Percentiles rank a stretch among this genome's conserved stretches.
Conservation (phyloP, 2,888 invertebrate genomes). For the Drosophila merina region DNA sequence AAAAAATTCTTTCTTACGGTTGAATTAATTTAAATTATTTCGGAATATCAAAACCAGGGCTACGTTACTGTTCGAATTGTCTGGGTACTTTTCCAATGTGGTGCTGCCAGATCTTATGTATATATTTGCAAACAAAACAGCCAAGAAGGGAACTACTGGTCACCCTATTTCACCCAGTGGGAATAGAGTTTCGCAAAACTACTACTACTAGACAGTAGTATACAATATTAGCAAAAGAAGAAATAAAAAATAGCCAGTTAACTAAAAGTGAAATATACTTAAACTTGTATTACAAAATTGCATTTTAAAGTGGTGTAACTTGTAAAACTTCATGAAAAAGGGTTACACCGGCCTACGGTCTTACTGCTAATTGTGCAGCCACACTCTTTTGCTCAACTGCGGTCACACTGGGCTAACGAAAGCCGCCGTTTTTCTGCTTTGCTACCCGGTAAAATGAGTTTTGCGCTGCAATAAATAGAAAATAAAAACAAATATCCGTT, state of each 20-base stretch:
- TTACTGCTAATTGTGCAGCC: background rate
- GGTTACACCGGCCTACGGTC: background rate
- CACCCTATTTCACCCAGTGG: too few species aligned
- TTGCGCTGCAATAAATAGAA: slow-evolving; percentile 69
- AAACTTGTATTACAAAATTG: background rate
- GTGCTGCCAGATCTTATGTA: background rate
- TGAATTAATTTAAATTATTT: too few species aligned
- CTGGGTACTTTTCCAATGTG: background rate
- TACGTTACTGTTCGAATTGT: background rate
- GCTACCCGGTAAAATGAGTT: slow-evolving; percentile 70
- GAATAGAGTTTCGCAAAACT: too few species aligned
- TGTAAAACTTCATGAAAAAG: background rate
- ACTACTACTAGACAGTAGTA: too few species aligned
- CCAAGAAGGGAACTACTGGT: too few species aligned
- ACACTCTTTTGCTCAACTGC: slow-evolving; percentile 1
- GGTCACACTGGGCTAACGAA: background rate
- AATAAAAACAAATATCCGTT: slow-evolving; percentile 40
- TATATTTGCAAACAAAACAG: too few species aligned
- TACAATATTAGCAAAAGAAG: too few species aligned
- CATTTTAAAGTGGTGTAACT: too few species aligned
- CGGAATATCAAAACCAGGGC: background rate
- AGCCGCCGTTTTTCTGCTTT: slow-evolving; percentile 36
- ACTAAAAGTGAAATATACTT: too few species aligned
- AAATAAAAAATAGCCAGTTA: too few species aligned
- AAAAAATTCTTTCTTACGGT: too few species aligned